Conservation (phyloP, 2,888 invertebrate genomes). For the Parnassius smintheus region DNA sequence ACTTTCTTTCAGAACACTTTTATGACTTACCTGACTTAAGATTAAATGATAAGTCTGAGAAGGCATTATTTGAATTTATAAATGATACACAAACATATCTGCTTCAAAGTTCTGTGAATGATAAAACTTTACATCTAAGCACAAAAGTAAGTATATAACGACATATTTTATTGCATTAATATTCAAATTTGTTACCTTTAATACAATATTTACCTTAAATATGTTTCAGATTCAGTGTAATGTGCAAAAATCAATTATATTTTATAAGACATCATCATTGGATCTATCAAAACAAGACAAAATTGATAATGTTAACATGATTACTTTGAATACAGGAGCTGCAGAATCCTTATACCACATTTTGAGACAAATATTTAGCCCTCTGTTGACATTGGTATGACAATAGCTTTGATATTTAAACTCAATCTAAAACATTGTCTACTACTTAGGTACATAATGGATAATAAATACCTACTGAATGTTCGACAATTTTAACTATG, state of each 20-base stretch:
- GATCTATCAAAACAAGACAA: constrained; percentile 50
- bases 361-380: constrained; percentile 67
- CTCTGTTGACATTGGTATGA: constrained; percentile 58
- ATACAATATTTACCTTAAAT: neutral
- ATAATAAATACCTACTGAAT: too few relatives aligned
- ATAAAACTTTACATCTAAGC: constrained; percentile 44
- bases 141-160: neutral
- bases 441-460: too few relatives aligned
- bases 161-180: neutral
- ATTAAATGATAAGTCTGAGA: constrained; percentile 50
- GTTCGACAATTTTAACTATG: too few relatives aligned
- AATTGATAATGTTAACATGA: constrained; percentile 57
- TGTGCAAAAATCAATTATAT: constrained; percentile 61
- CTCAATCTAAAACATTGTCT: too few relatives aligned
- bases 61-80: constrained; percentile 61
- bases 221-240: constrained; percentile 54
- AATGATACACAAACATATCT: constrained; percentile 60
- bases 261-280: constrained; percentile 61
- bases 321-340: constrained; percentile 60
- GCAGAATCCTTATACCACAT: constrained; percentile 69
- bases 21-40: constrained; percentile 46
- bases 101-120: constrained; percentile 51
- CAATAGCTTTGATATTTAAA: neutral
- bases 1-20: constrained; percentile 55
- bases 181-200: neutral